Evolutionary conservation across 64 coral and sea anemone genomes (phyloP).

Genomic region (Actinia equina): DNA sequence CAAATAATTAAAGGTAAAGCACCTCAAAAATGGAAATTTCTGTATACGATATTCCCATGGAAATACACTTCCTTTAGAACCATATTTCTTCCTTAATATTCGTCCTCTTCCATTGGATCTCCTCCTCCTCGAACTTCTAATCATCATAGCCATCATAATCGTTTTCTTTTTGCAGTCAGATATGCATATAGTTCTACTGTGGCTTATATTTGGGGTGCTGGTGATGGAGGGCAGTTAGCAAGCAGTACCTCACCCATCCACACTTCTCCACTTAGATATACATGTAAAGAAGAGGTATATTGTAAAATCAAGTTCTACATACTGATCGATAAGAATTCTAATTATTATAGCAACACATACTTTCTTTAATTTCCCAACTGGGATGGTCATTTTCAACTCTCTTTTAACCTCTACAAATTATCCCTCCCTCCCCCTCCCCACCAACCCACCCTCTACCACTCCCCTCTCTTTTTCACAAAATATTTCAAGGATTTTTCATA

Average conservation of each 20-base stretch:
- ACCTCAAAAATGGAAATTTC: not conserved
- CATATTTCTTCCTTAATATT: too few species aligned
- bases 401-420: too few species aligned
- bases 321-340: too few species aligned
- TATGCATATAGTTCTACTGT: not conserved
- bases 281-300: constrained; percentile 11
- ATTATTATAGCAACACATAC: too few species aligned
- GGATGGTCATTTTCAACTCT: too few species aligned
- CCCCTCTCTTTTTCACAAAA: too few species aligned
- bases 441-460: too few species aligned
- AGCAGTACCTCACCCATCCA: not conserved
- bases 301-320: too few species aligned
- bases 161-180: not conserved
- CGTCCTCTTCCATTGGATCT: not conserved
- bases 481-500: too few species aligned
- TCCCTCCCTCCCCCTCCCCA: too few species aligned
- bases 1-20: not conserved
- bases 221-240: constrained; percentile 65
- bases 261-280: constrained; percentile 35
- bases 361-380: too few species aligned
- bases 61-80: too few species aligned
- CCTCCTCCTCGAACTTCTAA: not conserved
- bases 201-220: constrained; percentile 82
- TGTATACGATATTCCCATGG: not conserved
- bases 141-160: not conserved